These are phyloP conservation scores for Tenthredo amoena DNA, from an alignment of 2,888 invertebrate species.

Conservation along the genomic window DNA sequence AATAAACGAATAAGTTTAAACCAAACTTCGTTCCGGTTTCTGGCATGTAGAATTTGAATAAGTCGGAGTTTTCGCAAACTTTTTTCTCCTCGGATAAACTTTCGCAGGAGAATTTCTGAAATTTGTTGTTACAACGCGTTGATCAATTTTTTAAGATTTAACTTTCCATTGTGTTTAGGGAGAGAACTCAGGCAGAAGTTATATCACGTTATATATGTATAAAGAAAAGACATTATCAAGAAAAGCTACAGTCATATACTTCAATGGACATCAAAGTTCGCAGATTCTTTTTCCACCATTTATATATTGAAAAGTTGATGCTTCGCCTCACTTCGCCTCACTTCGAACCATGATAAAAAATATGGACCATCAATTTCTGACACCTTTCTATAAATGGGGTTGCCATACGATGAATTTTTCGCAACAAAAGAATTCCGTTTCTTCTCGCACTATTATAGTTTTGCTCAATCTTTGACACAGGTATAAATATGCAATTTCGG, in stretches of 20 bases:
- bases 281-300: background rate
- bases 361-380: background rate
- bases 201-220: background rate
- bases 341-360: background rate
- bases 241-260: background rate
- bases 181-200: background rate
- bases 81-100: background rate
- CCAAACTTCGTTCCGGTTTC: background rate
- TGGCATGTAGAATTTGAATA: background rate
- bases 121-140: background rate
- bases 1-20: background rate
- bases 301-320: background rate
- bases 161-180: background rate
- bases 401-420: background rate
- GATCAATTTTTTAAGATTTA: constrained; percentile 12
- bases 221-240: background rate
- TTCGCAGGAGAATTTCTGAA: background rate
- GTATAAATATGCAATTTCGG: background rate
- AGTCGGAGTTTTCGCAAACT: background rate
- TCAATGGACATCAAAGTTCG: background rate
- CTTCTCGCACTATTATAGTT: background rate
- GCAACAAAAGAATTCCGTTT: background rate
- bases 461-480: background rate
- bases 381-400: background rate
- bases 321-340: background rate